Evolutionary conservation across 2,888 invertebrate species (phyloP), one percentile per base, ranked within the genome.

Genomic region (Oscheius sp.): DNA sequence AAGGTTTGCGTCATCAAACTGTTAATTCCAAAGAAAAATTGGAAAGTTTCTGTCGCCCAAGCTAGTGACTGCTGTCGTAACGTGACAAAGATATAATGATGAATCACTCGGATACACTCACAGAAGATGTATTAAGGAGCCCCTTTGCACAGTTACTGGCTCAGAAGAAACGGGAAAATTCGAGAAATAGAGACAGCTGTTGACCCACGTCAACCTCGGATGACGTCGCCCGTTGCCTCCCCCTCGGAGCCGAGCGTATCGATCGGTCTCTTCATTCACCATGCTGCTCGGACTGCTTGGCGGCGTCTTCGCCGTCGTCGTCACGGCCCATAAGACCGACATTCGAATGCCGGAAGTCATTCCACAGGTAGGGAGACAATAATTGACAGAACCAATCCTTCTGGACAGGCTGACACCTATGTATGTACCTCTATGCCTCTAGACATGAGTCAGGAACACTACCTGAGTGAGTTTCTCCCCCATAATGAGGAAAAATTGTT

Each of bases 351-450:
- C 85, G 11, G n/a, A 35, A n/a, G 68, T 68, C 35, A 53, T 68
- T n/a, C 68, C 68, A 37, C 68, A 68, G 55, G 68, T 68, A 55
- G 3, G n/a, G n/a, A 35, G 0, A 21, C 65, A 3, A 1, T 1
- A 32, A 2, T 21, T 21, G 21, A 3, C 55, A 29, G 55, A 29
- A 55, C 32, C 9, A 2, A 2, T 55, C 21, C 55, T 29, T 32
- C 32, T n/a, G 32, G 93, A 78, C 91, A 96, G 96, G 93, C 94
- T 86, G 96, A 96, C 89, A 91, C 94, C 11, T 96, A 96, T 89
- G 91, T 96, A 35, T 96, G 96, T 90, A 95, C 96, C 13, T 94
- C 96, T 5, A 93, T 95, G 71, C 93, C 94, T 90, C 93, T 96
- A 77, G 93, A 94, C 85, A 92, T 96, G 78, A 93, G 94, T 84